phyloP scores from a whole-genome alignment of 2,888 invertebrate species.

The Steinernema carpocapsae region DNA sequence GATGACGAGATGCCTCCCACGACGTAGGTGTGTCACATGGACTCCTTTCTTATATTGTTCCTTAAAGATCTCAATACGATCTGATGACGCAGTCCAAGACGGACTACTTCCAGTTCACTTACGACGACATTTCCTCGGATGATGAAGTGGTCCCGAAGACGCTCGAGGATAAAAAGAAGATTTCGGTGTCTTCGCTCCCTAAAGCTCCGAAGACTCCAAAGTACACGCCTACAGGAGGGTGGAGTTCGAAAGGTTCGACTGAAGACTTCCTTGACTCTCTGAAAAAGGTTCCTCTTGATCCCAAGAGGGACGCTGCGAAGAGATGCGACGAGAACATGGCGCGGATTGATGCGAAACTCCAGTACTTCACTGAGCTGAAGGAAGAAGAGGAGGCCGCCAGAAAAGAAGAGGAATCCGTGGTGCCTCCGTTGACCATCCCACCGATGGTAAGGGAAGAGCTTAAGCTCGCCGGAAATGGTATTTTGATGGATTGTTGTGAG shows the following conservation, averaged over 20 bases:
- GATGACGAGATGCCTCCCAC: slow-evolving; percentile 39
- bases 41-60: background rate
- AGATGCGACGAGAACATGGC: slow-evolving; percentile 45
- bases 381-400: slow-evolving; percentile 34
- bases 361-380: slow-evolving; percentile 43
- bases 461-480: background rate
- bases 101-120: slow-evolving; percentile 65
- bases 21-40: background rate
- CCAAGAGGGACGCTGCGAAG: slow-evolving; percentile 6
- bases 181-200: background rate
- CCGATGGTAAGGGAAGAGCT: background rate
- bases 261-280: slow-evolving; percentile 24
- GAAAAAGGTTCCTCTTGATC: background rate
- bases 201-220: background rate
- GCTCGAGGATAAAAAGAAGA: background rate
- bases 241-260: background rate
- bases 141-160: slow-evolving; percentile 39
- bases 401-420: background rate
- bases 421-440: background rate
- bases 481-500: background rate
- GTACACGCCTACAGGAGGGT: background rate
- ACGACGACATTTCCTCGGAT: slow-evolving; percentile 58
- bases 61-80: slow-evolving; percentile 36
- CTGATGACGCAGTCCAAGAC: slow-evolving; percentile 58
- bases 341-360: slow-evolving; percentile 47